Conservation (phyloP, 2,113 vertebrate species). For the Pteronura brasiliensis region DNA sequence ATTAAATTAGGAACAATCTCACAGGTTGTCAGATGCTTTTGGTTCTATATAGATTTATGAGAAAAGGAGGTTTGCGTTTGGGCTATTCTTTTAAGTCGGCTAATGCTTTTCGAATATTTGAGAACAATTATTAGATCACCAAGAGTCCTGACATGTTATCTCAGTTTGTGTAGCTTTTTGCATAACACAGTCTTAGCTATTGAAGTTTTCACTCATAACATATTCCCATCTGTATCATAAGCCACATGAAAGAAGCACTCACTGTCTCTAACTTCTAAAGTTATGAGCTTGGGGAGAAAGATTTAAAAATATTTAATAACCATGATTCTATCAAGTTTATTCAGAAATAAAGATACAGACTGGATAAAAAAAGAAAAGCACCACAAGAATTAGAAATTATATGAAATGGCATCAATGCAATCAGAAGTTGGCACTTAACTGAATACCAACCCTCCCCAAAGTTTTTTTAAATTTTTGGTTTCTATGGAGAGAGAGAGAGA, state of each 20-base stretch:
- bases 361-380: background rate
- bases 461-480: background rate
- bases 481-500: background rate
- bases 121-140: background rate
- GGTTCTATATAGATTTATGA: background rate
- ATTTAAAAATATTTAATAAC: constrained; percentile 1
- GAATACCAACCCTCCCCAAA: background rate
- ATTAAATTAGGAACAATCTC: background rate
- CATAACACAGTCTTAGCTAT: background rate
- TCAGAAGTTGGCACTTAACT: background rate
- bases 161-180: background rate
- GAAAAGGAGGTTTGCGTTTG: background rate
- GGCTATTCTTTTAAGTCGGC: background rate
- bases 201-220: background rate
- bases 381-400: background rate
- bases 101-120: constrained; percentile 30
- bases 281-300: background rate
- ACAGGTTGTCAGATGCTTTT: background rate
- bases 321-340: background rate
- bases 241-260: background rate
- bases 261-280: background rate
- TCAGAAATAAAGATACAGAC: background rate
- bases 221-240: background rate
- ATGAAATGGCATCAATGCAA: background rate
- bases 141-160: background rate